Base-by-base conservation (phyloP, 2,888 invertebrate species). In the Sicus ferrugineus region DNA sequence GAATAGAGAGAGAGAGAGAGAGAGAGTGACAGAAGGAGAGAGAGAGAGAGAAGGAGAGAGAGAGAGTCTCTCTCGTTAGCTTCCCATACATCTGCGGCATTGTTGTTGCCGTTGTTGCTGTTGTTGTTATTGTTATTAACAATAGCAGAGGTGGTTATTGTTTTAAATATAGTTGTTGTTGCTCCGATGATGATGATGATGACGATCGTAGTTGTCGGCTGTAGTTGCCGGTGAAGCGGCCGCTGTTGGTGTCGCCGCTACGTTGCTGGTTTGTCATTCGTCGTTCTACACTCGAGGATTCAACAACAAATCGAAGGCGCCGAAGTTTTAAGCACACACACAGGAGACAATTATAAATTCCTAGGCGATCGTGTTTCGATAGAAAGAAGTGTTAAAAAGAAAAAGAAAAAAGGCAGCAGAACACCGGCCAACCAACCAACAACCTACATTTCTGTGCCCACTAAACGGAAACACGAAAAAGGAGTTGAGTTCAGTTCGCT, bases 251-350 rank as follows among this genome's bases (percentile, higher is more conserved):
- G 3, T 3, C 28, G 28, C 59, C 71, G 73, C 72, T 73, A 72
- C 76, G 74, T 64, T 78, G 78, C 76, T 76, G 74, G 73, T 76
- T 77, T 67, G 54, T 72, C 81, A 80, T 73, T 80, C 81, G 78
- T 80, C 80, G 78, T 75, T 74, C 77, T 80, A 80, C 79, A 76
- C 75, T 78, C 73, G 80, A 74, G 77, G 72, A 74, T 71, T 75
- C 77, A 77, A 73, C 73, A 74, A 75, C 78, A 76, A 54, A 26
- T 7, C 26, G 23, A 14, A 78, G 48, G 11, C 31, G 38, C 54
- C 58, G 38, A 50, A 46, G 46, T 14, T n/a, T n/a, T n/a, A n/a
- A n/a, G n/a, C n/a, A n/a, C n/a, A n/a, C n/a, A n/a, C n/a, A n/a
- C n/a, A n/a, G n/a, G 30, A 46, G 28, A 66, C 30, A 69, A 34